Evolutionary conservation across 2,888 invertebrate species (phyloP).

Genomic region (Carpatolechia fugitivella): DNA sequence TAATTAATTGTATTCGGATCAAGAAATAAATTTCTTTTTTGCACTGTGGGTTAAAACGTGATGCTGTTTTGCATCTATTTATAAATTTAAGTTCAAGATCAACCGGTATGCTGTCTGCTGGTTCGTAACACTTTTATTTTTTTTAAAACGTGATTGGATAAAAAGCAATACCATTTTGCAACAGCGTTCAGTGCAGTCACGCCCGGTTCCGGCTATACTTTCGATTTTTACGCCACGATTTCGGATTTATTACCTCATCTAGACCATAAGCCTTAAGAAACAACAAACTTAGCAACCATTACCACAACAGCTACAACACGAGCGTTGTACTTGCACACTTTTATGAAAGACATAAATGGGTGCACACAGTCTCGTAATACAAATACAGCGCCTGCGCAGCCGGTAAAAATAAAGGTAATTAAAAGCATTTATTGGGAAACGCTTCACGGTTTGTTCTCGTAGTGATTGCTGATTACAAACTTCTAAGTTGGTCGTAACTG

Average conservation of each 20-base stretch:
- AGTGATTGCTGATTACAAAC: constrained; percentile 27
- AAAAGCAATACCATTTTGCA: constrained; percentile 31
- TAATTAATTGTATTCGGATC: too few species aligned
- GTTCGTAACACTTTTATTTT: constrained; percentile 6
- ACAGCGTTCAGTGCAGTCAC: constrained; percentile 31
- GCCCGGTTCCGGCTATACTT: constrained; percentile 31
- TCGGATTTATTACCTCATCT: constrained; percentile 14
- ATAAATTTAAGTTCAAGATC: constrained; percentile 12
- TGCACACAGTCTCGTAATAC: constrained; percentile 23
- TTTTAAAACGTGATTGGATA: constrained; percentile 32
- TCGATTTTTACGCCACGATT: constrained; percentile 39
- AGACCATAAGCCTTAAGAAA: constrained; percentile 8
- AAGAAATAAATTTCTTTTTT: background rate
- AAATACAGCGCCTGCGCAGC: constrained; percentile 19
- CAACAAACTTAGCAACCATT: background rate
- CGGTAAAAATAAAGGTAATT: constrained; percentile 33
- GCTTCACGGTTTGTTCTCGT: constrained; percentile 41
- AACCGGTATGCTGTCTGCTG: constrained; percentile 10
- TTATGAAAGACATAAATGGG: constrained; percentile 27
- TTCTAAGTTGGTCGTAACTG: constrained; percentile 19
- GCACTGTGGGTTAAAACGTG: background rate
- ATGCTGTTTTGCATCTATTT: background rate
- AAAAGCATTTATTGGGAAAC: constrained; percentile 45
- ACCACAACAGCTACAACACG: background rate
- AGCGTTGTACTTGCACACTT: constrained; percentile 18